Evolutionary conservation across 2,113 vertebrate genomes (phyloP).

Genomic region (Psettodes erumei): DNA sequence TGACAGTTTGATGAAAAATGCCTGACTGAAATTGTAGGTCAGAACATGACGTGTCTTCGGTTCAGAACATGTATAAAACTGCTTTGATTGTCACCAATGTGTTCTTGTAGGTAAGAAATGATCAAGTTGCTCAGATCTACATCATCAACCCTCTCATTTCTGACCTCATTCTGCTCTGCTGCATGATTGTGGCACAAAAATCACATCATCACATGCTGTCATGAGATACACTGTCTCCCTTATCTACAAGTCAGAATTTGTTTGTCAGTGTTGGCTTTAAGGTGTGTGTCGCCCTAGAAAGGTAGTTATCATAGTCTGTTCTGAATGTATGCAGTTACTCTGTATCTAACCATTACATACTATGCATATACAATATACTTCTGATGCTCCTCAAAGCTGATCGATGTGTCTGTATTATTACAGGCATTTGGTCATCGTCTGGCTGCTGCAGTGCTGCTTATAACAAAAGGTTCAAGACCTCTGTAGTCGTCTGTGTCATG

Average conservation of each 20-base stretch:
- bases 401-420: not conserved
- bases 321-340: not conserved
- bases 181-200: too few relatives aligned
- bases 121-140: not conserved
- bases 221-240: too few relatives aligned
- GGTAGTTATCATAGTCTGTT: not conserved
- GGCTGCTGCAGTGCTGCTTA: constrained; percentile 24
- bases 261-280: constrained; percentile 23
- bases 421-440: constrained; percentile 17
- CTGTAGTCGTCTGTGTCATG: not conserved
- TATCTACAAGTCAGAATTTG: too few relatives aligned
- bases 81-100: not conserved
- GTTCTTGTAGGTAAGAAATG: not conserved
- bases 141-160: constrained; percentile 24
- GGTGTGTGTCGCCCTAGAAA: constrained; percentile 13
- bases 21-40: not conserved
- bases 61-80: not conserved
- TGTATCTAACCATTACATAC: too few relatives aligned
- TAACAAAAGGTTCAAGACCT: not conserved
- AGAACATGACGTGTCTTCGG: not conserved
- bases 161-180: constrained; percentile 20
- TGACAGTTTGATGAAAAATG: not conserved
- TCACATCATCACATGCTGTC: too few relatives aligned
- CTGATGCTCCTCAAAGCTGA: too few relatives aligned
- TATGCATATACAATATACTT: too few relatives aligned